Percentiles rank a stretch among this genome's conserved stretches.
These are phyloP conservation scores for Dioctria rufipes DNA, from an alignment of 2,888 invertebrate genomes.

Conservation along the genomic window DNA sequence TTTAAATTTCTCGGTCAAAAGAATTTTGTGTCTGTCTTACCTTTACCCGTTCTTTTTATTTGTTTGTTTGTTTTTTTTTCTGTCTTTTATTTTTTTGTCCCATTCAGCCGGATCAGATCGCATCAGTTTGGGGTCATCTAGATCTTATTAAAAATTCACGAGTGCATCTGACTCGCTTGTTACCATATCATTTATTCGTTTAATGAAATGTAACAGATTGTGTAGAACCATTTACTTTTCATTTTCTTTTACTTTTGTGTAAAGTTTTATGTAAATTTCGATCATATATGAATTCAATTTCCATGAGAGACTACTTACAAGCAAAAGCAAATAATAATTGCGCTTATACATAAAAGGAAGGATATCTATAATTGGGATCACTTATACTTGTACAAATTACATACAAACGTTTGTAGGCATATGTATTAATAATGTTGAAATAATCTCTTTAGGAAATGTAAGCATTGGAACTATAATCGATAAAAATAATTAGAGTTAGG, in stretches of 20 bases:
- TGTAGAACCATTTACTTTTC: not conserved
- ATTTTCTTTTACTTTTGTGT: not conserved
- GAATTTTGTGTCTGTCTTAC: conserved; percentile 38
- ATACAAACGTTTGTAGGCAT: no score
- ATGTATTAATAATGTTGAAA: no score
- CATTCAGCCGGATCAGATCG: conserved; percentile 18
- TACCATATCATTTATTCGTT: conserved; percentile 35
- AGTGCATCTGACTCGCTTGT: conserved; percentile 28
- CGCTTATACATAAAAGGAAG: no score
- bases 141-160: conserved; percentile 51
- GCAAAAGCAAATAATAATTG: no score
- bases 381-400: not conserved
- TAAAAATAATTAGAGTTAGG: no score
- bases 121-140: conserved; percentile 43
- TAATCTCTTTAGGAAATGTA: no score
- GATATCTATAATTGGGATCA: not conserved
- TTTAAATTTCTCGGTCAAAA: conserved; percentile 40
- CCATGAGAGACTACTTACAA: not conserved
- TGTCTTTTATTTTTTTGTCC: not conserved
- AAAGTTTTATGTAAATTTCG: not conserved
- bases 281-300: conserved; percentile 5
- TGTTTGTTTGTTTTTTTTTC: conserved; percentile 19
- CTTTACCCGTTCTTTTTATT: not conserved
- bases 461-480: no score
- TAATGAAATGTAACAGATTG: conserved; percentile 45